phyloP scores from a whole-genome alignment of 2,113 vertebrate genomes.

The Stomatorhinus ivindoensis region DNA sequence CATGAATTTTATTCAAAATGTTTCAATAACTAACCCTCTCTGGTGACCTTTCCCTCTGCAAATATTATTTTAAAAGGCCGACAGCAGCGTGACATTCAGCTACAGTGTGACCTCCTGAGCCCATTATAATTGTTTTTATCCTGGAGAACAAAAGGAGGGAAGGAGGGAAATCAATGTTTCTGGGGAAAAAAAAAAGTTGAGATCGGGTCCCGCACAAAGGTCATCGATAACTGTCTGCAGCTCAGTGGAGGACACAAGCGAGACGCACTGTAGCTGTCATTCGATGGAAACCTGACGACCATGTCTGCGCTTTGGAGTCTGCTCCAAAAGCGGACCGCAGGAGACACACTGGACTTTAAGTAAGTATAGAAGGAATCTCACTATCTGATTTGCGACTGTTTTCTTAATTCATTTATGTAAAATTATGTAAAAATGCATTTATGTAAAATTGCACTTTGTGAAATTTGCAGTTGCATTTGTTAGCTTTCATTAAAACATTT shows the following conservation, averaged over 20 bases:
- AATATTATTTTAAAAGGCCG: conserved; percentile 43
- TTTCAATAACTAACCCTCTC: conserved; percentile 34
- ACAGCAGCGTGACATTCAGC: conserved; percentile 40
- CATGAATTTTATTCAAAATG: conserved; percentile 33
- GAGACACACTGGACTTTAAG: not conserved
- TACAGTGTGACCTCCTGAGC: conserved; percentile 37
- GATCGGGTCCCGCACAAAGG: conserved; percentile 31
- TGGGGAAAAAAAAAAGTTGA: conserved; percentile 19
- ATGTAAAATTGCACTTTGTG: not conserved
- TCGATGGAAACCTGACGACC: no score
- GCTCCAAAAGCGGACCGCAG: not conserved
- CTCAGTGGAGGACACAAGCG: not conserved
- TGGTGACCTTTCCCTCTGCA: conserved; percentile 43
- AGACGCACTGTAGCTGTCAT: not conserved
- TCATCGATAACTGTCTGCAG: conserved; percentile 36
- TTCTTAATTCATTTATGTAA: not conserved
- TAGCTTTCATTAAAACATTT: not conserved
- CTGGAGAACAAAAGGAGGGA: conserved; percentile 21
- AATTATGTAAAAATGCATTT: not conserved
- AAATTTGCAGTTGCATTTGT: not conserved
- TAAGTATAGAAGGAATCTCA: not conserved
- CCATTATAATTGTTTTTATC: conserved; percentile 48
- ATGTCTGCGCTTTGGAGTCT: not conserved
- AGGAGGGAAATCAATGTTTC: conserved; percentile 27
- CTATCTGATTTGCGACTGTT: not conserved